Conservation (phyloP, 2,113 vertebrate genomes). For the Albula goreensis region DNA sequence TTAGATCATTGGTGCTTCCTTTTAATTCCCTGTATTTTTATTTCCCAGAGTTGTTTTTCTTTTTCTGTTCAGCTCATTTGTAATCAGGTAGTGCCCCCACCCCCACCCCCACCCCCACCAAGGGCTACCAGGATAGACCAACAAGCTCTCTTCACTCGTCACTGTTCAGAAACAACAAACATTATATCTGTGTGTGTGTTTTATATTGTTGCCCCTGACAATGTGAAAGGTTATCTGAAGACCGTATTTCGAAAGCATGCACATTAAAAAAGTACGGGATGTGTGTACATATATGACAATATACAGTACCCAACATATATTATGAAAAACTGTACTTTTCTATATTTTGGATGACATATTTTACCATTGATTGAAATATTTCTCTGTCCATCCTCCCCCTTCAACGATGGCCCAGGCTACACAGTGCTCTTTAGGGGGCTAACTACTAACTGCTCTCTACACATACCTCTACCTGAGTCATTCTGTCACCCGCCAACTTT, state of each 20-base stretch:
- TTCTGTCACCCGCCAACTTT: neutral
- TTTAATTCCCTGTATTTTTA: conserved; percentile 25
- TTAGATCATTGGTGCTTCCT: conserved; percentile 49
- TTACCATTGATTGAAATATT: neutral
- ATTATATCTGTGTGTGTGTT: conserved; percentile 7
- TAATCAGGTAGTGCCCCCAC: conserved; percentile 21
- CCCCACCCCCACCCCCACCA: conserved; percentile 13
- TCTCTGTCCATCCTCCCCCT: neutral
- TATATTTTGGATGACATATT: conserved; percentile 5
- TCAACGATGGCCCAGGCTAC: neutral
- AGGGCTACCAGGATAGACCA: conserved; percentile 33
- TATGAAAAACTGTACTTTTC: neutral
- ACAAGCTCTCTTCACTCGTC: conserved; percentile 29
- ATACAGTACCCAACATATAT: neutral
- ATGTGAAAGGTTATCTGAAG: conserved; percentile 25
- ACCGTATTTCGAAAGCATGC: neutral
- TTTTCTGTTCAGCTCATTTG: conserved; percentile 5
- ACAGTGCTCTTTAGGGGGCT: too few species aligned
- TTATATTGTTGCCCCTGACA: conserved; percentile 28
- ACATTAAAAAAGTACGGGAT: neutral
- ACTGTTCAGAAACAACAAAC: conserved; percentile 22
- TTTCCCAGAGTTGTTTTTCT: conserved; percentile 34
- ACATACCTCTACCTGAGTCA: neutral
- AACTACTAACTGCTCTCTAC: neutral
- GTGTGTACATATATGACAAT: neutral